Conservation (phyloP, 2,888 invertebrate species). For the Hyles lineata region DNA sequence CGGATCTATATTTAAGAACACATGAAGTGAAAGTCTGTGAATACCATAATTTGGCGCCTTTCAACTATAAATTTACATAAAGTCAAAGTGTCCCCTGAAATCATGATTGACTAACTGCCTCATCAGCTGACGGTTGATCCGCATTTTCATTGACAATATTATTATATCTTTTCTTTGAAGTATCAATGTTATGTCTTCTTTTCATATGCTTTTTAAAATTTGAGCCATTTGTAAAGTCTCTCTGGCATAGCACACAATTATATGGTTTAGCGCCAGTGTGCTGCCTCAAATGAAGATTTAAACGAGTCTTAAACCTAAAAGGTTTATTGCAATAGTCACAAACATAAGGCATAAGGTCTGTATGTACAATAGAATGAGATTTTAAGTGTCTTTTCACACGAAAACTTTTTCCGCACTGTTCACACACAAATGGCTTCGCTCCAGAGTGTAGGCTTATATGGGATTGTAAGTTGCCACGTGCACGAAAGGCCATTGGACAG, state of each 20-base stretch:
- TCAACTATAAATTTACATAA: conserved; percentile 1
- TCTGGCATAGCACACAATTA: conserved; percentile 69
- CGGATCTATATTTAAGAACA: not conserved
- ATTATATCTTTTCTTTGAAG: conserved; percentile 63
- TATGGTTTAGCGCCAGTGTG: conserved; percentile 81
- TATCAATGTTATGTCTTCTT: conserved; percentile 75
- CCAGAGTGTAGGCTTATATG: conserved; percentile 75
- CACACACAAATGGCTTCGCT: conserved; percentile 76
- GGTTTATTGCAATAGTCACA: conserved; percentile 77
- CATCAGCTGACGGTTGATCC: not conserved
- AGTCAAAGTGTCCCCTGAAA: not conserved
- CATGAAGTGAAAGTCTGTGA: not conserved
- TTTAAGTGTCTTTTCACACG: conserved; percentile 76
- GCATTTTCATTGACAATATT: conserved; percentile 40
- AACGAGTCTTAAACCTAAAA: conserved; percentile 75
- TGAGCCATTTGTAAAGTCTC: conserved; percentile 80
- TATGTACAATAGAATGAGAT: conserved; percentile 78
- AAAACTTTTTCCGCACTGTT: conserved; percentile 78
- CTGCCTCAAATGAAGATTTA: conserved; percentile 75
- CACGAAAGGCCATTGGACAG: conserved; percentile 74
- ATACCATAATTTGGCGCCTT: not conserved
- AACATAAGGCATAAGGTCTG: conserved; percentile 74
- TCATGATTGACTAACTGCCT: not conserved
- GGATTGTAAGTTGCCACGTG: conserved; percentile 72
- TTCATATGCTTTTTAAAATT: conserved; percentile 81